Conservation (phyloP, 2,113 vertebrate species). For the Ahaetulla prasina region DNA sequence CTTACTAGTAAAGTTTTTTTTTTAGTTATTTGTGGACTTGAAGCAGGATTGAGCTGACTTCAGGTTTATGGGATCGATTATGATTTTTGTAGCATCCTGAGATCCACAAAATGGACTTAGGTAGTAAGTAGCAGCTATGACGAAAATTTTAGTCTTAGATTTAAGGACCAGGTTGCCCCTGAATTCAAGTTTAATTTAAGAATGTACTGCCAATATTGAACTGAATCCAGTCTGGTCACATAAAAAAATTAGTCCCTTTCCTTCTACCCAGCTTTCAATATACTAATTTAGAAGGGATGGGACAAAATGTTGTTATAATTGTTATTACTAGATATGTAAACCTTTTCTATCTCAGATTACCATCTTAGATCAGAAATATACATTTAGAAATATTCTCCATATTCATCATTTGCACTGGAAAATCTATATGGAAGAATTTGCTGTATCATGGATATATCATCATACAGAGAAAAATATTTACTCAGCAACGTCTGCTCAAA, state of each 20-base stretch:
- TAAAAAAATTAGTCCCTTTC: background rate
- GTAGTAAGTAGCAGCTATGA: background rate
- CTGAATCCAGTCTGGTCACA: background rate
- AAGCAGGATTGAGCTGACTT: background rate
- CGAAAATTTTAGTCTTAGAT: background rate
- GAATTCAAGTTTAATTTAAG: background rate
- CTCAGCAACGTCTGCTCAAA: background rate
- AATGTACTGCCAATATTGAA: background rate
- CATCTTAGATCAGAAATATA: background rate
- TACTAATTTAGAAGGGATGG: background rate
- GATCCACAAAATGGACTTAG: background rate
- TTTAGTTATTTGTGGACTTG: background rate
- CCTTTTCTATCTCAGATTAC: background rate
- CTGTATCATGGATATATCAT: background rate
- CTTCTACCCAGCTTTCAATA: background rate
- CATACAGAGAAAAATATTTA: background rate
- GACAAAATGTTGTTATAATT: background rate
- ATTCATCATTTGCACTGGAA: background rate
- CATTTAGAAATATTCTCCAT: background rate
- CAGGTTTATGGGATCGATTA: background rate
- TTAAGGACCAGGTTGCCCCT: background rate
- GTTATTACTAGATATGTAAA: background rate
- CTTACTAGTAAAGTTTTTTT: background rate
- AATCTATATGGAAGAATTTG: background rate
- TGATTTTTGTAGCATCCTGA: background rate